phyloP scores from a whole-genome alignment of 2,113 vertebrate genomes.

The Redunca redunca region DNA sequence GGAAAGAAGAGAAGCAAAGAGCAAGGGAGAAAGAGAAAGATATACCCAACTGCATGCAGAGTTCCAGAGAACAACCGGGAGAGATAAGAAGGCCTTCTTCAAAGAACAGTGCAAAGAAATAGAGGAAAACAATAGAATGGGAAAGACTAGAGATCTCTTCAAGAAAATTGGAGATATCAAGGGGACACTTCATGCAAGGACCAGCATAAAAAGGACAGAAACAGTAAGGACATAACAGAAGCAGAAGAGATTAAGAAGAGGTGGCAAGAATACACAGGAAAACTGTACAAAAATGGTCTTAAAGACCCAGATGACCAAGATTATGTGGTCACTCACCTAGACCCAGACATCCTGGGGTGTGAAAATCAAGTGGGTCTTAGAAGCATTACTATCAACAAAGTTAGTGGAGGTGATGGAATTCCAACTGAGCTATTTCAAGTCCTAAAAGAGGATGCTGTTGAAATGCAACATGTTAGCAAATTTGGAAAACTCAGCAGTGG shows the following conservation, averaged over 20 bases:
- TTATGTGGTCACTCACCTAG: background rate
- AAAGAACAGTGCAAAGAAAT: background rate
- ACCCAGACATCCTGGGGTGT: background rate
- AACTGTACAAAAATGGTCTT: background rate
- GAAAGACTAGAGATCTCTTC: background rate
- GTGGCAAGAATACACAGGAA: background rate
- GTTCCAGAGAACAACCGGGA: rapidly evolving
- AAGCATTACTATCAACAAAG: background rate
- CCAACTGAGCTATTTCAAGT: background rate
- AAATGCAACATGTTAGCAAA: background rate
- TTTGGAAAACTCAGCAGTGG: background rate
- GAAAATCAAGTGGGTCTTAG: background rate
- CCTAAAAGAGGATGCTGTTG: rapidly evolving
- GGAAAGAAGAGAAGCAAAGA: background rate
- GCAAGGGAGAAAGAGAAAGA: background rate
- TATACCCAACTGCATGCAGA: background rate
- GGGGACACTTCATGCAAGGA: background rate
- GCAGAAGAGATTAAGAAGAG: background rate
- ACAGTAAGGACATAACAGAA: background rate
- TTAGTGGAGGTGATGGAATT: background rate
- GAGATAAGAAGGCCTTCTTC: background rate
- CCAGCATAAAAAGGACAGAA: background rate
- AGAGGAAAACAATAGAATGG: background rate
- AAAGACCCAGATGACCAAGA: background rate
- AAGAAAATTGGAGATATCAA: background rate